Base-by-base conservation (phyloP, 2,888 invertebrate genomes). In the Arge pagana region DNA sequence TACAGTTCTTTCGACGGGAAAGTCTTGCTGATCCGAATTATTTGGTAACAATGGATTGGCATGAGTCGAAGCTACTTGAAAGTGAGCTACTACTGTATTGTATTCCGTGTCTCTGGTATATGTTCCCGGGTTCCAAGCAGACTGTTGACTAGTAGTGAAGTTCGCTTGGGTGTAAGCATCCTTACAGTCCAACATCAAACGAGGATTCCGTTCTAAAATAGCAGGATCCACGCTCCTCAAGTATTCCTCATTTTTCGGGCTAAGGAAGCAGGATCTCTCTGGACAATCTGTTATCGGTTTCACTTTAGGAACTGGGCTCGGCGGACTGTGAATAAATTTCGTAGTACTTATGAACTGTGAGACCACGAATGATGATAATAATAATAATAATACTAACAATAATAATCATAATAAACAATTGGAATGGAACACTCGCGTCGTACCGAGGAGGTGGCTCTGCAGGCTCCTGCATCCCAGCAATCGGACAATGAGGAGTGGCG, bases 181-280 rank as follows among this genome's bases (percentile, higher is more conserved):
- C 1, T 42, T 21, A 15, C 42, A 42, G 21, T 21, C 31, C 42
- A 42, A 30, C 21, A 30, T 42, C 19, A 42, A 30, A 19, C 42
- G 42, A 19, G 42, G 42, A 15, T 15, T 6, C 31, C 31, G 28
- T 28, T 42, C 42, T 8, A 30, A 42, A n/a, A 42, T 30, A 13
- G 24, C n/a, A 10, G 42, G 42, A 30, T 19, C 42, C 8, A 24
- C 23, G 23, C n/a, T 18, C 7, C 8, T 15, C 3, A 50, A 42
- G 41, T 39, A 50, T 13, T 30, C 40, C 15, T 50, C 50, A 18
- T 50, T 31, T 26, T 50, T 50, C 13, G 39, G 18, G 23, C 33
- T 50, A 15, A 50, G n/a, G n/a, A 24, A 21, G 31, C 50, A 50
- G 10, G 50, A 33, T 18, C 18, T 50, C 6, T 39, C n/a, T n/a